Conservation (phyloP, 1,140 invertebrate species). For the Vanessa tameamea region DNA sequence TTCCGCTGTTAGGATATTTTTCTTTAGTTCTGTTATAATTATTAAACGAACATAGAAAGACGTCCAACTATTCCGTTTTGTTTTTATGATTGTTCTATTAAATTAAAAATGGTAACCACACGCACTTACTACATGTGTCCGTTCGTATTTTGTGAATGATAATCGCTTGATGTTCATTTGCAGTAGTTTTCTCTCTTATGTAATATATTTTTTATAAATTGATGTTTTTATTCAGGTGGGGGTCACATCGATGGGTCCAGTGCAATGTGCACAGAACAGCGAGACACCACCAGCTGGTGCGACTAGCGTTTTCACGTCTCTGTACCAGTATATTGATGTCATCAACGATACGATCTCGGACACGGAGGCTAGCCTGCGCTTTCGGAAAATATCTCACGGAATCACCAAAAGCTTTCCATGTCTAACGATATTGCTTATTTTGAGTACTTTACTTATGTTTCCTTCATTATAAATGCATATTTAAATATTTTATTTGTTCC, state of each 20-base stretch:
- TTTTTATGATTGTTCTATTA: too few species aligned
- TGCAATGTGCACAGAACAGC: conserved; percentile 47
- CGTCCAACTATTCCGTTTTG: too few species aligned
- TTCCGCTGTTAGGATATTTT: too few species aligned
- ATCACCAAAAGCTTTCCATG: neutral
- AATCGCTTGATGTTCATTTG: too few species aligned
- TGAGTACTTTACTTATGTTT: conserved; percentile 2
- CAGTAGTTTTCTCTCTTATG: too few species aligned
- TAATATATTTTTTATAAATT: too few species aligned
- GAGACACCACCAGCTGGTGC: conserved; percentile 33
- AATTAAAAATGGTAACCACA: too few species aligned
- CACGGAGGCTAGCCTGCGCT: conserved; percentile 23
- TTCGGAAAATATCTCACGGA: conserved; percentile 14
- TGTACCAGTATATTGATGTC: conserved; percentile 51
- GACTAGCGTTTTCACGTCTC: conserved; percentile 64
- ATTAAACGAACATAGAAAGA: too few species aligned
- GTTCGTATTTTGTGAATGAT: too few species aligned
- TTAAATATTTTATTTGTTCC: too few species aligned
- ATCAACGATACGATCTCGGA: conserved; percentile 59
- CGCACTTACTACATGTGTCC: too few species aligned
- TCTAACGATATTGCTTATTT: neutral
- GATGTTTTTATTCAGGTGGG: conserved; percentile 47
- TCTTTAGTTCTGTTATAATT: too few species aligned
- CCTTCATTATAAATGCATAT: neutral
- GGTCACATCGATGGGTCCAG: conserved; percentile 68